A percentile compares a stretch with the other conserved stretches of the same genome.
phyloP scores from a whole-genome alignment of 2,113 vertebrate species.

The Ciconia stormi region DNA sequence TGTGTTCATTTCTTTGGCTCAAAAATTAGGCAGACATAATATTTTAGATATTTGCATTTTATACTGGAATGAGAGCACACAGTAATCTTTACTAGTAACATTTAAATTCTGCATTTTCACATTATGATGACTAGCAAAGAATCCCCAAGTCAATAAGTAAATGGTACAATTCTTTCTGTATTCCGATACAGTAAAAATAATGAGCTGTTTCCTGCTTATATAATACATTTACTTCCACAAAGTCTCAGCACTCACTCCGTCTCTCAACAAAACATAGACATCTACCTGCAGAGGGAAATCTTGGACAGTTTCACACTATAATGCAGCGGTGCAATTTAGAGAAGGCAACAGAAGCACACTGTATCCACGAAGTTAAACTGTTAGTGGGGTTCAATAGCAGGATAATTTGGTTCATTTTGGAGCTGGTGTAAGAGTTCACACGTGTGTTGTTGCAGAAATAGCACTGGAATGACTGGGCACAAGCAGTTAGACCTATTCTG shows the following conservation, averaged over 20 bases:
- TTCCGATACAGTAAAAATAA: not conserved
- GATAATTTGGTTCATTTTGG: not conserved
- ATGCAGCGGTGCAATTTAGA: not conserved
- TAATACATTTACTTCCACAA: not conserved
- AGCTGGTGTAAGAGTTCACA: not conserved
- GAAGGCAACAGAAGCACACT: not conserved
- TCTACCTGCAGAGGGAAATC: not conserved
- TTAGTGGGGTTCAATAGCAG: not conserved
- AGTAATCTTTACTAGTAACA: not conserved
- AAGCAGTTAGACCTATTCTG: not conserved
- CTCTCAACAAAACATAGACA: not conserved
- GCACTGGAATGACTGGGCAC: not conserved
- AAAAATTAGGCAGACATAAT: not conserved
- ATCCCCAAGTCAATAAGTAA: not conserved
- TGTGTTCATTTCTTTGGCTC: not conserved
- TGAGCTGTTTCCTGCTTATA: not conserved
- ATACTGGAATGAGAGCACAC: not conserved
- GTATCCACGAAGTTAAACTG: not conserved
- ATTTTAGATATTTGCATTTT: not conserved
- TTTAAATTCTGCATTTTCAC: not conserved
- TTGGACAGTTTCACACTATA: not conserved
- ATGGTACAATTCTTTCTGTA: not conserved
- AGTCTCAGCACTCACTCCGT: not conserved
- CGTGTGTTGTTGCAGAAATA: rapidly evolving
- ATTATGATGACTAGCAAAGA: not conserved